These are phyloP conservation scores for Pygmarrhopalites habei DNA, from an alignment of 1,140 invertebrate species.

Conservation along the genomic window DNA sequence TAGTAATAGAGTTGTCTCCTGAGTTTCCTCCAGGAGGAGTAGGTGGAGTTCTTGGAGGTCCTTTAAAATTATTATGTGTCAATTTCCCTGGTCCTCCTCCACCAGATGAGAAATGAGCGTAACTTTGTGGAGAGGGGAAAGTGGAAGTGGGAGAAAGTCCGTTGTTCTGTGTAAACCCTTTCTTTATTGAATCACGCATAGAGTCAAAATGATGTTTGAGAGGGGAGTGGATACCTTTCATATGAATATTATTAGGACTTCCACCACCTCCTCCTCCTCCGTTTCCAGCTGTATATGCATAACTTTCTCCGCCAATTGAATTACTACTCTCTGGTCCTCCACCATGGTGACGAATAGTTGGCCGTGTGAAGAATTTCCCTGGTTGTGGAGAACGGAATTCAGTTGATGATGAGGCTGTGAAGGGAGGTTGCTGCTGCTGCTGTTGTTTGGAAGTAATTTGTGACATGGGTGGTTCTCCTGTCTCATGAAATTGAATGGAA, in stretches of 20 bases:
- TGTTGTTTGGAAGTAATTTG: too few species aligned
- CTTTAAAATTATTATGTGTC: neutral
- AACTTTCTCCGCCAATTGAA: too few species aligned
- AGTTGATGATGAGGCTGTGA: neutral
- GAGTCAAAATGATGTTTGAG: neutral
- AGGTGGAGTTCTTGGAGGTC: neutral
- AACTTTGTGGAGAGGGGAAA: neutral
- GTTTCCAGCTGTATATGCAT: too few species aligned
- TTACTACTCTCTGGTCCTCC: too few species aligned
- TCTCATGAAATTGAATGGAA: too few species aligned
- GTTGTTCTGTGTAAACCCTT: too few species aligned
- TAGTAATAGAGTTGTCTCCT: neutral
- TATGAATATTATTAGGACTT: too few species aligned
- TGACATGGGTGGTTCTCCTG: too few species aligned
- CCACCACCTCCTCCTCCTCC: too few species aligned
- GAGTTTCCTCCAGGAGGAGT: too few species aligned
- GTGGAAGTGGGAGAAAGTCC: too few species aligned
- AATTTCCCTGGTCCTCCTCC: neutral
- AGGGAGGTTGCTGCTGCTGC: neutral
- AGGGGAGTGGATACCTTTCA: neutral
- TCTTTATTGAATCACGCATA: conserved; percentile 5
- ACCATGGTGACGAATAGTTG: too few species aligned
- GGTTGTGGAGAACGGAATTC: neutral
- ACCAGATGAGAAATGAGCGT: neutral
- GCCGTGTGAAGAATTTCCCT: neutral